Evolutionary conservation across 2,888 invertebrate species (phyloP).

Genomic region (Hesperia comma): DNA sequence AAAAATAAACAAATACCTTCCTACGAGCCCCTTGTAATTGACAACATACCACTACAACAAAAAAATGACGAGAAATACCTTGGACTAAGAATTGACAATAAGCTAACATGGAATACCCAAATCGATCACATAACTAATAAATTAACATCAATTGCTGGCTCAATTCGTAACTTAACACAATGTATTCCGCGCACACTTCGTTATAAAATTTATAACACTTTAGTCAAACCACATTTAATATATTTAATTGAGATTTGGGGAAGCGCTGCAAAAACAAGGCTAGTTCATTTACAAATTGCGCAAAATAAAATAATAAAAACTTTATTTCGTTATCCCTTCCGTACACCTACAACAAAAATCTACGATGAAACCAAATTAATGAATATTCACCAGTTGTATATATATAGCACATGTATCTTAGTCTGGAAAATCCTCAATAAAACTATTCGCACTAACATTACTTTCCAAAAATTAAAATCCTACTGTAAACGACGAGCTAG

Average conservation of each 20-base stretch:
- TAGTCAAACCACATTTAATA: constrained; percentile 34
- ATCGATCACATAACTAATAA: constrained; percentile 36
- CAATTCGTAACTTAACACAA: constrained; percentile 19
- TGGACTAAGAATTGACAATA: constrained; percentile 38
- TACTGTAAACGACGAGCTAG: too few species aligned
- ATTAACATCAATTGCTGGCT: constrained; percentile 36
- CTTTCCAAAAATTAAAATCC: too few species aligned
- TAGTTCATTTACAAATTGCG: background rate
- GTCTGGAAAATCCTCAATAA: too few species aligned
- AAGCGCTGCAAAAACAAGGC: constrained; percentile 20
- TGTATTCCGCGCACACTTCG: constrained; percentile 26
- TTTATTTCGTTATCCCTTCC: background rate
- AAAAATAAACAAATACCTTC: background rate
- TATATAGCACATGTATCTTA: too few species aligned
- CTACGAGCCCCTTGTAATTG: background rate
- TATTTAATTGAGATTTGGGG: constrained; percentile 35
- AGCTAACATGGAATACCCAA: constrained; percentile 41
- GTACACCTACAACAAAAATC: constrained; percentile 1
- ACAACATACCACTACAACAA: background rate
- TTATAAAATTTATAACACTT: constrained; percentile 1
- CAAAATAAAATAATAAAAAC: background rate
- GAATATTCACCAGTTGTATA: too few species aligned
- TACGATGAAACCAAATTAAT: background rate
- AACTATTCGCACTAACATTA: too few species aligned
- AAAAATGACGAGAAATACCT: constrained; percentile 39